phyloP scores from a whole-genome alignment of 2,888 invertebrate genomes.

The Hypomecis punctinalis region DNA sequence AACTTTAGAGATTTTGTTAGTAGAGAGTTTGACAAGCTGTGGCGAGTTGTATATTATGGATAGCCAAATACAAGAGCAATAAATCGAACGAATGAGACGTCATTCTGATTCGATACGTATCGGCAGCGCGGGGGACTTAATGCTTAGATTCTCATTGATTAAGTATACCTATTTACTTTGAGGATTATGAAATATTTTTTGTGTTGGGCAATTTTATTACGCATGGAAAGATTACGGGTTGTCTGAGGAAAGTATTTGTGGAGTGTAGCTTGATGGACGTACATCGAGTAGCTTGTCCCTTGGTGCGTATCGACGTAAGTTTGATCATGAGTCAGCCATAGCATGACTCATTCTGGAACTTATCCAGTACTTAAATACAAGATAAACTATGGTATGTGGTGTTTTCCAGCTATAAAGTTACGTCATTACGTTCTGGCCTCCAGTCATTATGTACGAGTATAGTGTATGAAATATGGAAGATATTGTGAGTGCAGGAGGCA shows the following conservation, averaged over 20 bases:
- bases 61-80: slow-evolving; percentile 60
- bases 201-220: slow-evolving; percentile 43
- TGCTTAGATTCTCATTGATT: slow-evolving; percentile 75
- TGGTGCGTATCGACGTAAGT: background rate
- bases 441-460: background rate
- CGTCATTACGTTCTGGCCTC: background rate
- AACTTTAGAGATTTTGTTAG: slow-evolving; percentile 6
- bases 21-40: slow-evolving; percentile 43
- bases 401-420: slow-evolving; percentile 6
- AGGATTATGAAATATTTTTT: slow-evolving; percentile 61
- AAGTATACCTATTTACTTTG: slow-evolving; percentile 76
- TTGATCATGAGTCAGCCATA: slow-evolving; percentile 8
- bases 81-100: slow-evolving; percentile 83
- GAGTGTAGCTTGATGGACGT: background rate
- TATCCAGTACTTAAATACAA: background rate
- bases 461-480: background rate
- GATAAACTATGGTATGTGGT: background rate
- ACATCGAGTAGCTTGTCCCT: background rate
- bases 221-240: slow-evolving; percentile 8
- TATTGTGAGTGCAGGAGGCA: background rate
- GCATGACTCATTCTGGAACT: slow-evolving; percentile 7
- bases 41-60: slow-evolving; percentile 46
- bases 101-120: slow-evolving; percentile 80
- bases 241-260: slow-evolving; percentile 3
- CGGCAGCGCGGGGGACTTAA: slow-evolving; percentile 70